Percentiles rank a stretch among this genome's conserved stretches.
These are phyloP conservation scores for Parnassius apollo DNA, from an alignment of 2,888 invertebrate genomes.

Conservation along the genomic window DNA sequence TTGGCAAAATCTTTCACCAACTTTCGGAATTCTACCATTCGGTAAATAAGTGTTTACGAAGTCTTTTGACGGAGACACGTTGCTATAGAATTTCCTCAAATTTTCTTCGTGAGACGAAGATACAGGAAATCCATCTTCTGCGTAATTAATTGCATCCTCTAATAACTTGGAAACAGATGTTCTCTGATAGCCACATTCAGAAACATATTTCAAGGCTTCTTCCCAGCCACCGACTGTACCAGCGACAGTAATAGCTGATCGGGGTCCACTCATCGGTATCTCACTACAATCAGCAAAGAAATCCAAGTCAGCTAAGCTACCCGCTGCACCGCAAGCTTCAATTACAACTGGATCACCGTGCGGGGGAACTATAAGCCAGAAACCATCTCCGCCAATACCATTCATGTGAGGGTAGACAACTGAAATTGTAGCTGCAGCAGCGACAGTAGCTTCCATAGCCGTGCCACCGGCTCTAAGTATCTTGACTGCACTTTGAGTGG, in stretches of 20 bases:
- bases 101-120: conserved; percentile 42
- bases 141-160: conserved; percentile 63
- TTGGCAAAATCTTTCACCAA: conserved; percentile 57
- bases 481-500: conserved; percentile 62
- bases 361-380: conserved; percentile 71
- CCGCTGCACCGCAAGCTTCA: conserved; percentile 67
- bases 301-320: conserved; percentile 56
- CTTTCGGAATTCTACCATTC: conserved; percentile 46
- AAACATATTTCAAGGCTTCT: conserved; percentile 63
- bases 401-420: conserved; percentile 74
- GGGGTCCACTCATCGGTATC: conserved; percentile 60
- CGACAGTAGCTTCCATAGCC: conserved; percentile 68
- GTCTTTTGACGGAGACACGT: conserved; percentile 33
- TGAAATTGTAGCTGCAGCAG: conserved; percentile 68
- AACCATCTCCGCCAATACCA: conserved; percentile 67
- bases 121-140: conserved; percentile 62
- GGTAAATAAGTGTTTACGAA: conserved; percentile 51
- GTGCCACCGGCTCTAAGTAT: conserved; percentile 67
- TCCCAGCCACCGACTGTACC: conserved; percentile 71
- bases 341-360: conserved; percentile 61
- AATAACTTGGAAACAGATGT: conserved; percentile 52
- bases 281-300: conserved; percentile 47
- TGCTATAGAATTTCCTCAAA: conserved; percentile 30
- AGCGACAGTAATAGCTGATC: conserved; percentile 63
- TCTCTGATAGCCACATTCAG: conserved; percentile 60